Conservation (phyloP, 2,797 vertebrate genomes). For the Enteromius treurensis region DNA sequence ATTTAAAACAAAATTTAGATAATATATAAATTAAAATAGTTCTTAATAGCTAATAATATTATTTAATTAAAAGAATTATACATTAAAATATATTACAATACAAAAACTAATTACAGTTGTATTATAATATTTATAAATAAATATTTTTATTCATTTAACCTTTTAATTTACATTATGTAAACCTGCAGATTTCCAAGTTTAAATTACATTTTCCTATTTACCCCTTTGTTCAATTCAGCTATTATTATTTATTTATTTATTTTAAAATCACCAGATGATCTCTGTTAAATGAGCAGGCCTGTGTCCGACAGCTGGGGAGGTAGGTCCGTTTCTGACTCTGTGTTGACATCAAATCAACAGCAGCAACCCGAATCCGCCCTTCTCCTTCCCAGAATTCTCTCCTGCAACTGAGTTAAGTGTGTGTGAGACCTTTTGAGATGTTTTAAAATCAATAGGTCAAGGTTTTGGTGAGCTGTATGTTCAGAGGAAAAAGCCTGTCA, state of each 20-base stretch:
- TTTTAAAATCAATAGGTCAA: constrained; percentile 42
- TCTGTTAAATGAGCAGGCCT: background rate
- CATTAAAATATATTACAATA: background rate
- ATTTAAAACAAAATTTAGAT: background rate
- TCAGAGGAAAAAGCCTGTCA: constrained; percentile 33
- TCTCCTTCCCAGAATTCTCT: constrained; percentile 23
- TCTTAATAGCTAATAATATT: too few species aligned
- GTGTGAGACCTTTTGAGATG: constrained; percentile 20
- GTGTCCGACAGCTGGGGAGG: background rate
- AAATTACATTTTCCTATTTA: background rate
- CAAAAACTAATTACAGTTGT: background rate
- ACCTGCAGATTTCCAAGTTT: background rate
- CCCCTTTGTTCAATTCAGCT: background rate
- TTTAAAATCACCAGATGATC: background rate
- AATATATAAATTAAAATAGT: background rate
- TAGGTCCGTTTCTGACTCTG: constrained; percentile 10
- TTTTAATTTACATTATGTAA: background rate
- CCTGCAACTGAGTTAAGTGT: background rate
- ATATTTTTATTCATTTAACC: background rate
- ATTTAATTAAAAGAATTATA: too few species aligned
- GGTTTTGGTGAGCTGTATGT: constrained; percentile 30
- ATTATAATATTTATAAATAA: background rate
- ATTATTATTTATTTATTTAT: background rate
- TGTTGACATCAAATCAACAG: constrained; percentile 42
- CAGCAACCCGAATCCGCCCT: constrained; percentile 30